Conservation (phyloP, 2,888 invertebrate genomes). For the Hypsopygia costalis region DNA sequence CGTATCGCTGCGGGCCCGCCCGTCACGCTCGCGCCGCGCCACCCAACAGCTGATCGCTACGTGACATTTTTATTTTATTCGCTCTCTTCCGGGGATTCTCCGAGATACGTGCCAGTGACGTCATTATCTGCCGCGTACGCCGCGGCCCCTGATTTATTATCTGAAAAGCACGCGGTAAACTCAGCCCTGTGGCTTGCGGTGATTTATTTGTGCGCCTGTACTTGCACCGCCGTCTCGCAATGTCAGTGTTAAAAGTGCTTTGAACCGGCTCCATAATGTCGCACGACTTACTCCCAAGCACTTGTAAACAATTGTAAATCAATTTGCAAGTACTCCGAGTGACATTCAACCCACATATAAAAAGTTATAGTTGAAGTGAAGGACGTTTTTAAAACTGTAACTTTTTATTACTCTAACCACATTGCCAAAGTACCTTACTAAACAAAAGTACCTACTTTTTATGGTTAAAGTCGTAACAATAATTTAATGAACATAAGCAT, state of each 20-base stretch:
- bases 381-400: too few relatives aligned
- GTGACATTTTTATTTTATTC: constrained; percentile 81
- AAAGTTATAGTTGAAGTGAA: too few relatives aligned
- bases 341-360: too few relatives aligned
- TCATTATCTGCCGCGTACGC: constrained; percentile 68
- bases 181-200: constrained; percentile 46
- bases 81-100: constrained; percentile 78
- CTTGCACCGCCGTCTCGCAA: constrained; percentile 35
- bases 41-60: constrained; percentile 79
- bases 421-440: too few relatives aligned
- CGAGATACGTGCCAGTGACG: constrained; percentile 77
- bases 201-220: constrained; percentile 46
- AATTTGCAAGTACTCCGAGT: neutral
- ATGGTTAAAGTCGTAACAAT: too few relatives aligned
- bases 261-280: constrained; percentile 29
- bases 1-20: constrained; percentile 66
- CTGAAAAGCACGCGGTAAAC: constrained; percentile 49
- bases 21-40: constrained; percentile 60
- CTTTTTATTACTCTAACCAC: too few relatives aligned
- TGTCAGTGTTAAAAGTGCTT: constrained; percentile 49
- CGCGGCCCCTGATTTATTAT: constrained; percentile 70
- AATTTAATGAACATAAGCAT: too few relatives aligned
- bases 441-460: too few relatives aligned
- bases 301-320: constrained; percentile 11
- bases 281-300: constrained; percentile 19